These are phyloP conservation scores for Pyralis farinalis DNA, from an alignment of 2,888 invertebrate species.

Conservation along the genomic window DNA sequence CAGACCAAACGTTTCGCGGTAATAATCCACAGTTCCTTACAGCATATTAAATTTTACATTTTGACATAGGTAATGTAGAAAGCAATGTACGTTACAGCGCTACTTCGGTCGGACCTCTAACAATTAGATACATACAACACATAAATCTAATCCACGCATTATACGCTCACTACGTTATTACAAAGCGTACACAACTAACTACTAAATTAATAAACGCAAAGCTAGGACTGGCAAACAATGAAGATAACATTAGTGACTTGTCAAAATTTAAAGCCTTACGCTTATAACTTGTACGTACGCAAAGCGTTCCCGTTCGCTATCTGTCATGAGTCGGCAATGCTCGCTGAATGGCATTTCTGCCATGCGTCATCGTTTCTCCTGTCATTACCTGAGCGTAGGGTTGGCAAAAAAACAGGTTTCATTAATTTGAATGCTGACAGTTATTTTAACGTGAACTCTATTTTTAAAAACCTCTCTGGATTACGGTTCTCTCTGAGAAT, in stretches of 20 bases:
- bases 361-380: conserved; percentile 47
- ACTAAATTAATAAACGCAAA: not conserved
- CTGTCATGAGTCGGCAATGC: conserved; percentile 54
- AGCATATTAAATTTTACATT: too few relatives aligned
- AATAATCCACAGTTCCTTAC: too few relatives aligned
- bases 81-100: too few relatives aligned
- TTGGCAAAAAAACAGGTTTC: conserved; percentile 1
- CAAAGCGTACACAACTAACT: conserved; percentile 1
- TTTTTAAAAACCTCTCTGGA: too few relatives aligned
- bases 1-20: too few relatives aligned
- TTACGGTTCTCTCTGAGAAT: too few relatives aligned
- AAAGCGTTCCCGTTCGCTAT: conserved; percentile 49
- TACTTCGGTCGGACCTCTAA: too few relatives aligned
- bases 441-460: too few relatives aligned
- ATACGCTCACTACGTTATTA: too few relatives aligned
- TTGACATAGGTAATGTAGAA: too few relatives aligned
- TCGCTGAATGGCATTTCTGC: conserved; percentile 46
- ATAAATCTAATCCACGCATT: too few relatives aligned
- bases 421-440: conserved; percentile 1
- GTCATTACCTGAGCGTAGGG: conserved; percentile 46
- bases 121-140: too few relatives aligned
- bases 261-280: conserved; percentile 16
- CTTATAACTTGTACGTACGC: conserved; percentile 19
- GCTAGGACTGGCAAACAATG: conserved; percentile 3
- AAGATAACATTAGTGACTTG: conserved; percentile 2